phyloP scores from a whole-genome alignment of 2,113 vertebrate species.

The Xenopus tropicalis region DNA sequence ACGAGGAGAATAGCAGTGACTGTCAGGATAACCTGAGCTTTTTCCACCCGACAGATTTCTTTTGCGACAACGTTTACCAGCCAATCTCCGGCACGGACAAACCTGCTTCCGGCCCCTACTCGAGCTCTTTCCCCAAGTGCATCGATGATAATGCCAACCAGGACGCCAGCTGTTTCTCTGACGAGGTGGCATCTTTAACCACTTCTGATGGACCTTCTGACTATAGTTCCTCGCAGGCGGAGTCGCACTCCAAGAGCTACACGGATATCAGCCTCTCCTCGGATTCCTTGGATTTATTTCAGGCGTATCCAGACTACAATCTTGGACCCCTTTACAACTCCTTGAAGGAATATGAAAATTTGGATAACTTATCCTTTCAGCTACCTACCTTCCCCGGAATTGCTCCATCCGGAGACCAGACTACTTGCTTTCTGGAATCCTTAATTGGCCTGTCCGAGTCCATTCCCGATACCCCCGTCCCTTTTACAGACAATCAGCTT shows the following conservation, averaged over 20 bases:
- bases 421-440: slow-evolving; percentile 86
- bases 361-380: slow-evolving; percentile 79
- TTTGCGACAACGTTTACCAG: slow-evolving; percentile 63
- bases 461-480: slow-evolving; percentile 72
- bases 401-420: slow-evolving; percentile 68
- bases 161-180: slow-evolving; percentile 69
- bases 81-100: slow-evolving; percentile 49
- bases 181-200: slow-evolving; percentile 52
- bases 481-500: slow-evolving; percentile 83
- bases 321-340: slow-evolving; percentile 88
- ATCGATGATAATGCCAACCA: slow-evolving; percentile 93
- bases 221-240: slow-evolving; percentile 60
- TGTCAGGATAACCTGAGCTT: slow-evolving; percentile 69
- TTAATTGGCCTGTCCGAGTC: slow-evolving; percentile 87
- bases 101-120: slow-evolving; percentile 34
- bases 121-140: slow-evolving; percentile 73
- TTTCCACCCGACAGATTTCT: slow-evolving; percentile 77
- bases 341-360: slow-evolving; percentile 80
- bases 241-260: slow-evolving; percentile 74
- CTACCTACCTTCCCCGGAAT: slow-evolving; percentile 78
- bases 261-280: slow-evolving; percentile 90
- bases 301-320: slow-evolving; percentile 85
- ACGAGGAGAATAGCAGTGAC: slow-evolving; percentile 56
- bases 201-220: slow-evolving; percentile 58
- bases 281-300: slow-evolving; percentile 89